phyloP scores from a whole-genome alignment of 1,140 invertebrate species.

The Ceratoteleas bidentatus region DNA sequence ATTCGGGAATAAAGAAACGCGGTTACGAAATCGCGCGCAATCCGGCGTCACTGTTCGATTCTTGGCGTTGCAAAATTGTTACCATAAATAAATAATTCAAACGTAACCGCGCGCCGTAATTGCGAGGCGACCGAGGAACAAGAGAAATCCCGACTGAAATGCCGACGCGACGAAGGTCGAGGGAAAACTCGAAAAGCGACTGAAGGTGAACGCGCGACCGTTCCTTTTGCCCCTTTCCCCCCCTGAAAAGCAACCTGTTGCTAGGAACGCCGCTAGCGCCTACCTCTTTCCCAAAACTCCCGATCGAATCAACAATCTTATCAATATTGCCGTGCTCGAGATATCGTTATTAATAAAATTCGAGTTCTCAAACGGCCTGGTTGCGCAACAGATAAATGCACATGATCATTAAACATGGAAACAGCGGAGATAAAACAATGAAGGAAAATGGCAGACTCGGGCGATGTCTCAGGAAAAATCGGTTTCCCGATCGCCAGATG shows the following conservation, averaged over 20 bases:
- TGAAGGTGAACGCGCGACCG: conserved; percentile 54
- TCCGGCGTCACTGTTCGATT: too few relatives aligned
- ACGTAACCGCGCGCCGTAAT: conserved; percentile 8
- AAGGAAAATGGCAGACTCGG: conserved; percentile 1
- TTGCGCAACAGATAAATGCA: conserved; percentile 32
- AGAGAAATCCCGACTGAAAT: conserved; percentile 55
- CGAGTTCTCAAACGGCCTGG: conserved; percentile 7
- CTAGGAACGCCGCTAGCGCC: conserved; percentile 6
- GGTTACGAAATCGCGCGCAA: too few relatives aligned
- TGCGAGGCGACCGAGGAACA: conserved; percentile 21
- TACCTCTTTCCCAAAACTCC: too few relatives aligned
- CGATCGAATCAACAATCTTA: conserved; percentile 32
- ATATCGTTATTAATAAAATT: conserved; percentile 36
- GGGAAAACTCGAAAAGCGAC: conserved; percentile 55
- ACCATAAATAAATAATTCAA: conserved; percentile 34
- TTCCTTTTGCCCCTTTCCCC: conserved; percentile 33
- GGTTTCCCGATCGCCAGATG: too few relatives aligned
- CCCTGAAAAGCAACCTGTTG: conserved; percentile 52
- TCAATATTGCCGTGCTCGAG: conserved; percentile 8
- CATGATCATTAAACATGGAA: conserved; percentile 14
- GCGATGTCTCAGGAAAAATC: too few relatives aligned
- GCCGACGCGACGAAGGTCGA: conserved; percentile 52
- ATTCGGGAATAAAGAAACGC: too few relatives aligned
- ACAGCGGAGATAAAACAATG: not conserved
- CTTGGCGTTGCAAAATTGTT: conserved; percentile 3